Evolutionary conservation across 2,113 vertebrate species (phyloP), one percentile per base, ranked within the genome.

Genomic region (Platichthys stellatus): DNA sequence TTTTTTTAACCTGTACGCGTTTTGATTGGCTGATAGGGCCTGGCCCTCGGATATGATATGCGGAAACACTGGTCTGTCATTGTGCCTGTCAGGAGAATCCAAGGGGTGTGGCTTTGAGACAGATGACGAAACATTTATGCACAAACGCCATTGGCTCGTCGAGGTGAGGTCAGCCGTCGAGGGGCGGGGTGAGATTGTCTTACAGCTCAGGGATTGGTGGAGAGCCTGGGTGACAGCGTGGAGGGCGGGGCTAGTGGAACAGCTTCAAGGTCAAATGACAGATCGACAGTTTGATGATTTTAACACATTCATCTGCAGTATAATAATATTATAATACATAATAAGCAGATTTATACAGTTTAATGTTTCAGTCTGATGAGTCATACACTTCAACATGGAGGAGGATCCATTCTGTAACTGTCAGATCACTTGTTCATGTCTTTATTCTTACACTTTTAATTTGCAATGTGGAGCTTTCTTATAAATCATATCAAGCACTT

Each of bases 251-350:
- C 1, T 9, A 5, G 14, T 3, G 0, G 38, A 62, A 28, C 0
- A 18, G 54, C 11, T n/a, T 84, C 77, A 90, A 91, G 89, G 86
- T 89, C 86, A 88, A 81, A 83, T 2, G 53, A 11, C 23, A 64
- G 63, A 38, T 4, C 0, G 47, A 66, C 20, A 21, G 14, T 28
- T 28, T 15, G 57, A 57, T 23, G 9, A 54, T 54, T 51, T 20
- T 38, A 38, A 31, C 31, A 31, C 31, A 31, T 38, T 38, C 10
- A 38, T 38, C 35, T 38, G 35, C 35, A 38, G 35, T 2, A 9
- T 38, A 38, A 38, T 38, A 38, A 38, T 35, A 35, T 10, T 10
- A 9, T 38, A 38, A 38, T 31, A 7, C 7, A 31, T 31, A 31
- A 31, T 31, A 31, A 31, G 28, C 28, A 31, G 28, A 31, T 31